Base-by-base conservation (phyloP, 2,888 invertebrate genomes). In the Drosophila rellima region DNA sequence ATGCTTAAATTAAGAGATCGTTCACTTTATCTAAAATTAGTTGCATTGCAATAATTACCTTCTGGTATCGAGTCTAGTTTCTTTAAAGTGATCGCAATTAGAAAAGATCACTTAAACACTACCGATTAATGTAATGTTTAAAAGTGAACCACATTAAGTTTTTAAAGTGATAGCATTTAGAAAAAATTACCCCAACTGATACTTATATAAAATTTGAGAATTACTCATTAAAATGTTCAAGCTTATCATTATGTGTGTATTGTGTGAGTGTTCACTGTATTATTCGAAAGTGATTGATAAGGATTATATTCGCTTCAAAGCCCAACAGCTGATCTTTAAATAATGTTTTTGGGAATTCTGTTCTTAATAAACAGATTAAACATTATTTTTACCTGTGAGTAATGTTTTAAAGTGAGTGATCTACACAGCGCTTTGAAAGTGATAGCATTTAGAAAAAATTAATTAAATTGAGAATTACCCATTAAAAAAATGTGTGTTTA, bases 251-350 rank as follows among this genome's bases (percentile, higher is more conserved):
- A 39, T 3, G 3, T n/a, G n/a, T n/a, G 23, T 26, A 13, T 31
- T 17, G 17, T 18, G 18, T 8, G 39, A 39, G 26, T 23, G 51
- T 23, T 51, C 3, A 4, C 4, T 5, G 10, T 35, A 35, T 23
- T 50, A n/a, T 11, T 51, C 0, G 3, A 52, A 52, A 39, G 39
- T 52, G 23, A 26, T 5, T 52, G 52, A 39, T 52, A 52, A 20
- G 8, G 4, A 8, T 39, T 39, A 35, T 50, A 26, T 23, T 39
- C 35, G n/a, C n/a, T n/a, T n/a, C n/a, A n/a, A n/a, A n/a, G 10
- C 29, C 8, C 29, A 29, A 29, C 29, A 29, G 10, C 29, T 29
- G 8, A 29, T 8, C 8, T 29, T 10, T 8, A 29, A 7, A 29
- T 6, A 29, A 29, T 20, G 29, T 29, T 29, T 29, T 29, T 29